These are phyloP conservation scores for Protosalanx chinensis DNA, from an alignment of 2,797 vertebrate genomes.

Conservation along the genomic window DNA sequence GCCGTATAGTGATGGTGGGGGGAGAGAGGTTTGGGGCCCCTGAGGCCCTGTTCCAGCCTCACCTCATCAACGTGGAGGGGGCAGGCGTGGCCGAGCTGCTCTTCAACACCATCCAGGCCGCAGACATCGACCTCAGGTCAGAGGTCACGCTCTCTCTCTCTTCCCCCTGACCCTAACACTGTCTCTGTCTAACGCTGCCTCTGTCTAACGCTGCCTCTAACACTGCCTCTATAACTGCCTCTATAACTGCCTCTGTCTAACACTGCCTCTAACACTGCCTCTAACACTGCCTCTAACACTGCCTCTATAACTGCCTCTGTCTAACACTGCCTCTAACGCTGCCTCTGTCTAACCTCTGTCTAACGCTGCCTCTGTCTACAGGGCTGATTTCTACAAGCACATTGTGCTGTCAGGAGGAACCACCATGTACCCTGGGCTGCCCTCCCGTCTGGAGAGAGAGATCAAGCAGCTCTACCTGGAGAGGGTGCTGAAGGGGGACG, in stretches of 20 bases:
- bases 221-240: no score
- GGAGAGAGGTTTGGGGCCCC: conserved; percentile 82
- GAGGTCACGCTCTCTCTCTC: neutral
- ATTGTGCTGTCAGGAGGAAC: conserved; percentile 79
- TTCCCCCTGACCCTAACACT: neutral
- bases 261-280: no score
- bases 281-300: no score
- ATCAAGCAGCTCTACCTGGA: conserved; percentile 83
- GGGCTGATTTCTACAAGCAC: conserved; percentile 80
- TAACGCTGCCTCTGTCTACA: conserved; percentile 36
- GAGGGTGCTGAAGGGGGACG: conserved; percentile 75
- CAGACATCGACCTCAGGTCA: conserved; percentile 78
- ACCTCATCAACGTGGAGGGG: conserved; percentile 80
- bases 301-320: no score
- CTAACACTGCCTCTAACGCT: no score
- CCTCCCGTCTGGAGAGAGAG: conserved; percentile 78
- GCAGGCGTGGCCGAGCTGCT: conserved; percentile 78
- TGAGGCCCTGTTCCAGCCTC: conserved; percentile 81
- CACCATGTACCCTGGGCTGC: conserved; percentile 82
- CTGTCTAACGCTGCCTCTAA: no score
- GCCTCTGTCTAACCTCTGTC: neutral
- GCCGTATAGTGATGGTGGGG: conserved; percentile 73
- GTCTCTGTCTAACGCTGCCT: no score
- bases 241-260: no score
- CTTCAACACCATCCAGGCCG: conserved; percentile 83